Percentiles rank a stretch among this genome's conserved stretches.
Conservation (phyloP, 2,888 invertebrate species). For the Drymonia ruficornis region DNA sequence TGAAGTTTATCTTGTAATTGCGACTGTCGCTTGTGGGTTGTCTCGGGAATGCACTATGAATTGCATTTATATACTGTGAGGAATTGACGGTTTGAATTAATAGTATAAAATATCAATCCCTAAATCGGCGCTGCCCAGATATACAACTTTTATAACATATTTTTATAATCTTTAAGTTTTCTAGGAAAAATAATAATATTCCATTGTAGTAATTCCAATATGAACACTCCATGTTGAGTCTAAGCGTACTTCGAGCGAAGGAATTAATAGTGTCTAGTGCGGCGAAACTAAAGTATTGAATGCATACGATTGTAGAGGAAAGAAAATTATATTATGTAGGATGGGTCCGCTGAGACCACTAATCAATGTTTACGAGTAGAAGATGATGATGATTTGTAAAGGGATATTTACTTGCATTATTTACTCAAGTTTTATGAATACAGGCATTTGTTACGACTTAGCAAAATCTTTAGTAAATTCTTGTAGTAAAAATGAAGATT, state of each 20-base stretch:
- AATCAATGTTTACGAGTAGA: slow-evolving; percentile 30
- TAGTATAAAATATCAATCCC: slow-evolving; percentile 42
- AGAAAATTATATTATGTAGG: not conserved
- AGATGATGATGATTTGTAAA: slow-evolving; percentile 17
- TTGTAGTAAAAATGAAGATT: slow-evolving; percentile 35
- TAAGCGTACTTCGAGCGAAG: slow-evolving; percentile 51
- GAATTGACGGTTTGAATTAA: slow-evolving; percentile 61
- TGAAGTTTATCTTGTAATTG: slow-evolving; percentile 38
- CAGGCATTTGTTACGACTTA: slow-evolving; percentile 49
- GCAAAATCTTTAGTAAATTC: slow-evolving; percentile 60
- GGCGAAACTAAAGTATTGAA: slow-evolving; percentile 33
- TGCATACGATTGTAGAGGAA: slow-evolving; percentile 32
- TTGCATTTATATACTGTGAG: slow-evolving; percentile 53
- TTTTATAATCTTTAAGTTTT: slow-evolving; percentile 49
- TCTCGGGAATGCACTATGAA: slow-evolving; percentile 35
- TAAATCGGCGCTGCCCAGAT: slow-evolving; percentile 62
- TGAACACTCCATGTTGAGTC: slow-evolving; percentile 61
- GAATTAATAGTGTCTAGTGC: slow-evolving; percentile 38
- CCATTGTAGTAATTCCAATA: slow-evolving; percentile 52
- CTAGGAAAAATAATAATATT: slow-evolving; percentile 45
- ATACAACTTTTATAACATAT: slow-evolving; percentile 53
- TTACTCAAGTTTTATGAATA: slow-evolving; percentile 29
- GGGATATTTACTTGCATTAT: slow-evolving; percentile 24
- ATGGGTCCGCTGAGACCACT: slow-evolving; percentile 8
- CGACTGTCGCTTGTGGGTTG: slow-evolving; percentile 32